These are phyloP conservation scores for Drosophila planitibia DNA, from an alignment of 2,888 invertebrate species.

Conservation along the genomic window DNA sequence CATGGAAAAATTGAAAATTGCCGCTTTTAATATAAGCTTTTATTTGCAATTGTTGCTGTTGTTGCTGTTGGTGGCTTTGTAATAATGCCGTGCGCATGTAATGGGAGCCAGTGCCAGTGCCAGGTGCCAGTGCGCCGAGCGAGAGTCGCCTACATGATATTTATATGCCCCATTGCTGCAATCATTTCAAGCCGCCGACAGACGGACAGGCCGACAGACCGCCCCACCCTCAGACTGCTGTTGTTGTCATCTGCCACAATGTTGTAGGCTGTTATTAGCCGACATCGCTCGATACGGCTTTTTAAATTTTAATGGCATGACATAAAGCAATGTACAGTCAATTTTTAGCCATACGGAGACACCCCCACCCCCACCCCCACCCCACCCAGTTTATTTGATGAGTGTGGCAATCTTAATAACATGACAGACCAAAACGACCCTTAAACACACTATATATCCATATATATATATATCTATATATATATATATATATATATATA, in stretches of 20 bases:
- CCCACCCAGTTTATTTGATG: constrained; percentile 5
- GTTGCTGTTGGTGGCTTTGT: constrained; percentile 64
- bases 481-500: not conserved
- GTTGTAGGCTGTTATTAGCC: constrained; percentile 74
- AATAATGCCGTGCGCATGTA: constrained; percentile 77
- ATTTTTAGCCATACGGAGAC: constrained; percentile 20
- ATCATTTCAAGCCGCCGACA: constrained; percentile 54
- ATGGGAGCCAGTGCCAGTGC: constrained; percentile 61
- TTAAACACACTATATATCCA: constrained; percentile 18
- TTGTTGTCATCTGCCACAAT: constrained; percentile 75
- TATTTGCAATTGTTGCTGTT: constrained; percentile 76
- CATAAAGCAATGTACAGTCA: constrained; percentile 59
- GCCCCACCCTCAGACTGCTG: constrained; percentile 14
- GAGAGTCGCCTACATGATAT: constrained; percentile 66
- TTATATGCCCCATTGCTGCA: constrained; percentile 66
- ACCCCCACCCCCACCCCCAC: not conserved
- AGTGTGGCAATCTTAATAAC: constrained; percentile 32
- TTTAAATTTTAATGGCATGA: constrained; percentile 71
- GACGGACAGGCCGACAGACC: not conserved
- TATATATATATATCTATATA: not conserved
- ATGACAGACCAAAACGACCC: constrained; percentile 17
- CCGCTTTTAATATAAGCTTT: constrained; percentile 78
- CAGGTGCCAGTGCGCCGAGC: constrained; percentile 72
- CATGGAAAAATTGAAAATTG: constrained; percentile 77
- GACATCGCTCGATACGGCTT: constrained; percentile 66